These are phyloP conservation scores for Podilymbus podiceps DNA, from an alignment of 2,113 vertebrate species.

Conservation along the genomic window DNA sequence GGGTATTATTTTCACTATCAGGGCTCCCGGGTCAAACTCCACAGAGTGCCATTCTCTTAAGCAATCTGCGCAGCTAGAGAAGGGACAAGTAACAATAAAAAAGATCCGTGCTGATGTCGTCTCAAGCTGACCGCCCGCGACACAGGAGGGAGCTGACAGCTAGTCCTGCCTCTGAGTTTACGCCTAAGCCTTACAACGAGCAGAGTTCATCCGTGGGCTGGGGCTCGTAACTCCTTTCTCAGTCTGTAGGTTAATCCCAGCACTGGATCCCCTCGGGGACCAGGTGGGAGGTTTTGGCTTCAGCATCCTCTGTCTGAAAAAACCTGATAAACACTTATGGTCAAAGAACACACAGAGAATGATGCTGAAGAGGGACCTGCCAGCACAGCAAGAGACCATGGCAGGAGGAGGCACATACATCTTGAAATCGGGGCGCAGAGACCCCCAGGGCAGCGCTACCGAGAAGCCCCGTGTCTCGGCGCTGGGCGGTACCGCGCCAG, in stretches of 20 bases:
- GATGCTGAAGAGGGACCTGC: neutral
- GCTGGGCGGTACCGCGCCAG: neutral
- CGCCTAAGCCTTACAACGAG: neutral
- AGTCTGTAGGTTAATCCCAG: neutral
- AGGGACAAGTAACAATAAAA: constrained; percentile 19
- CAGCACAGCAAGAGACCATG: fast-evolving
- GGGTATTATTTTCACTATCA: constrained; percentile 47
- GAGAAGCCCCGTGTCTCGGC: neutral
- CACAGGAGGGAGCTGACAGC: constrained; percentile 13
- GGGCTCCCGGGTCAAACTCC: constrained; percentile 66
- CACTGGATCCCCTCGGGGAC: fast-evolving
- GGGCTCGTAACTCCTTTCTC: neutral
- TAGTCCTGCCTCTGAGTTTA: neutral
- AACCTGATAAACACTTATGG: neutral
- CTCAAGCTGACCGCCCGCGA: neutral
- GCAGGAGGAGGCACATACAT: neutral
- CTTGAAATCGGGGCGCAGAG: neutral
- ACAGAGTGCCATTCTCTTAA: constrained; percentile 39
- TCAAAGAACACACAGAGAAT: too few species aligned
- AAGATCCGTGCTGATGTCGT: neutral
- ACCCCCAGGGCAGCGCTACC: neutral
- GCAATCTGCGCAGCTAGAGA: constrained; percentile 17
- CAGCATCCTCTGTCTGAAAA: neutral
- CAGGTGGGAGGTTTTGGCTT: neutral
- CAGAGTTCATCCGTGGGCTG: neutral